These are phyloP conservation scores for Caenorhabditis panamensis DNA, from an alignment of 2,888 invertebrate genomes.

Conservation along the genomic window DNA sequence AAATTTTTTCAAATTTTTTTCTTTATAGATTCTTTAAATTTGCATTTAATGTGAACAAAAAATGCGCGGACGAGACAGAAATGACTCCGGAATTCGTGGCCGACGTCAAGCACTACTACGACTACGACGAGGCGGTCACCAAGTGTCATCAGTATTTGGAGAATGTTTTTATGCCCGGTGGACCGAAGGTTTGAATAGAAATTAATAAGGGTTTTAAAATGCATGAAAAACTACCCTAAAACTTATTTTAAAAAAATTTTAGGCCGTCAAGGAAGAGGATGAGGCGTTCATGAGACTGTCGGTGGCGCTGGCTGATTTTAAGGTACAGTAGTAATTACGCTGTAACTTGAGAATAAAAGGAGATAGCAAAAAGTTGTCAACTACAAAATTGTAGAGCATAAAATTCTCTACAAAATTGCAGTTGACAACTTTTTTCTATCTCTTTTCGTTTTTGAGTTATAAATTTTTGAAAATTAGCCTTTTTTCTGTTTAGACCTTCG, in stretches of 20 bases:
- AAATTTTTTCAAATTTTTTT: neutral
- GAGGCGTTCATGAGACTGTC: conserved; percentile 16
- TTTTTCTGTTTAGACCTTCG: too few species aligned
- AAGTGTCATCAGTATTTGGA: conserved; percentile 42
- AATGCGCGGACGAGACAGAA: conserved; percentile 49
- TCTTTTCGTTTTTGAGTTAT: too few species aligned
- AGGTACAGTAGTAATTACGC: conserved; percentile 25
- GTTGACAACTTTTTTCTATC: too few species aligned
- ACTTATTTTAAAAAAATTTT: neutral
- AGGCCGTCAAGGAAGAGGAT: conserved; percentile 12
- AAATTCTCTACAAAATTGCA: too few species aligned
- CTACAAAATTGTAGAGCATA: too few species aligned
- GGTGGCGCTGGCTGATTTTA: conserved; percentile 24
- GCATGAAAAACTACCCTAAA: neutral
- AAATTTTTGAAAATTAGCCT: too few species aligned
- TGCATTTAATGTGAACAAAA: conserved; percentile 48
- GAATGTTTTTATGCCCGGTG: conserved; percentile 31
- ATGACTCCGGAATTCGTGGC: conserved; percentile 54
- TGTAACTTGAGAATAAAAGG: too few species aligned
- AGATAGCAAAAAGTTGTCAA: too few species aligned
- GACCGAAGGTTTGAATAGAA: conserved; percentile 13
- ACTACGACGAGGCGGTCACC: conserved; percentile 40
- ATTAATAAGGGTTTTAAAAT: too few species aligned
- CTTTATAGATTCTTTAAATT: conserved; percentile 55
- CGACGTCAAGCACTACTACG: conserved; percentile 54